Base-by-base conservation (phyloP, 2,888 invertebrate genomes). In the Dendrolimus pini region DNA sequence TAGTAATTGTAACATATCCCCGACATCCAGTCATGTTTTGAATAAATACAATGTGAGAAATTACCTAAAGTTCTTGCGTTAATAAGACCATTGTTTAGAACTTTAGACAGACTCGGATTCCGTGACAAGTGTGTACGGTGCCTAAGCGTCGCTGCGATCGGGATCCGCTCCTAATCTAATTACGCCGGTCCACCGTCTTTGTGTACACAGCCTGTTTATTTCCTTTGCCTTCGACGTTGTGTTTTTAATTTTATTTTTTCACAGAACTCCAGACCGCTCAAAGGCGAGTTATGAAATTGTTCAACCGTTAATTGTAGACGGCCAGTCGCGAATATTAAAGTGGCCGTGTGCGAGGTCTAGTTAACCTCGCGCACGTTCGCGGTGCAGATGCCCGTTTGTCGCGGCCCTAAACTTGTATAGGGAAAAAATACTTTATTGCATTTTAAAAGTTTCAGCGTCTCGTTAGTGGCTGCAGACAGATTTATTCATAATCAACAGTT, bases 271-370 rank as follows among this genome's bases (percentile, higher is more conserved):
- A 63, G 71, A 67, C 68, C 77, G 80, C 84, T 89, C 89, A 89
- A 89, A 89, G 88, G 85, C 86, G 83, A 89, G 89, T 89, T 89
- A 85, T 89, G 85, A 87, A 87, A 87, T 89, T 85, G 89, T 89
- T 89, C 70, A 74, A 88, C 87, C 89, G 89, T 88, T 86, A 87
- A 88, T 86, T 87, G 87, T 85, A 86, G 87, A 86, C 83, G 89
- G 77, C 89, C 89, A 82, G 83, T 77, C 77, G 84, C 82, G 89
- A 89, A 89, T 89, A 87, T 88, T 85, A 88, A 89, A 86, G 83
- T 78, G 82, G 80, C 70, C 72, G 74, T 73, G 80, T 75, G 72
- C 78, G 70, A 67, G 74, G 72, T 80, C 81, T 84, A 85, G 85
- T 84, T 82, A 82, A 84, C 84, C 83, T 81, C 65, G 65, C 66